Percentiles rank a stretch among this genome's conserved stretches.
These are phyloP conservation scores for Hippopotamyrus pictus DNA, from an alignment of 2,797 vertebrate genomes.

Conservation along the genomic window DNA sequence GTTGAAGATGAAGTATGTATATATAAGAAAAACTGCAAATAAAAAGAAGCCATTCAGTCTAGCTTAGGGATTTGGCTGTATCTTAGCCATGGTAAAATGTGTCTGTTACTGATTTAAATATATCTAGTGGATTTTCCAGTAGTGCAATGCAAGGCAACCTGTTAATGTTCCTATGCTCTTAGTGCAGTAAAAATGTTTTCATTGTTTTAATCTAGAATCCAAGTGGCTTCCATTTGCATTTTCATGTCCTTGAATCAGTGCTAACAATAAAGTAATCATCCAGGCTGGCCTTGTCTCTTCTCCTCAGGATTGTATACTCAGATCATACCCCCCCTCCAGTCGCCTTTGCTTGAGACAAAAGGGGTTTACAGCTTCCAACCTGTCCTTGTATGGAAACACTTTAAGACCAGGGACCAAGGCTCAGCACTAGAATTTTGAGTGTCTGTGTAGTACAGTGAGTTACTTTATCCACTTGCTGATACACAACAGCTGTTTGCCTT, in stretches of 20 bases:
- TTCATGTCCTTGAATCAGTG: not conserved
- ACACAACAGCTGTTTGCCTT: not conserved
- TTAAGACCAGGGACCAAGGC: not conserved
- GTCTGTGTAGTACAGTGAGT: not conserved
- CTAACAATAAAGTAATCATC: not conserved
- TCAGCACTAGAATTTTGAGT: not conserved
- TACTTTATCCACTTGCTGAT: not conserved
- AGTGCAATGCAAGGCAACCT: not conserved
- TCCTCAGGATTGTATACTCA: not conserved
- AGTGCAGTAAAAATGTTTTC: not conserved
- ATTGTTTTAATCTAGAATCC: not conserved
- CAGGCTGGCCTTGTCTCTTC: not conserved
- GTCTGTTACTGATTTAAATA: not conserved
- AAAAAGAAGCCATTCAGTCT: not conserved
- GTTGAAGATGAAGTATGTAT: not conserved
- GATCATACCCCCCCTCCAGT: not conserved
- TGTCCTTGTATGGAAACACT: slow-evolving; percentile 1
- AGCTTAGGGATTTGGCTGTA: not conserved
- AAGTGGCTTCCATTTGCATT: not conserved
- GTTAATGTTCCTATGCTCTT: not conserved
- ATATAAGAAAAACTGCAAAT: not conserved
- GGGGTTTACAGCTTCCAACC: not conserved
- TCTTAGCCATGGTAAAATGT: not conserved
- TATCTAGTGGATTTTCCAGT: not conserved
- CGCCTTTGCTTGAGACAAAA: not conserved